phyloP scores from a whole-genome alignment of 2,113 vertebrate genomes.

The Pollimyrus isidori region DNA sequence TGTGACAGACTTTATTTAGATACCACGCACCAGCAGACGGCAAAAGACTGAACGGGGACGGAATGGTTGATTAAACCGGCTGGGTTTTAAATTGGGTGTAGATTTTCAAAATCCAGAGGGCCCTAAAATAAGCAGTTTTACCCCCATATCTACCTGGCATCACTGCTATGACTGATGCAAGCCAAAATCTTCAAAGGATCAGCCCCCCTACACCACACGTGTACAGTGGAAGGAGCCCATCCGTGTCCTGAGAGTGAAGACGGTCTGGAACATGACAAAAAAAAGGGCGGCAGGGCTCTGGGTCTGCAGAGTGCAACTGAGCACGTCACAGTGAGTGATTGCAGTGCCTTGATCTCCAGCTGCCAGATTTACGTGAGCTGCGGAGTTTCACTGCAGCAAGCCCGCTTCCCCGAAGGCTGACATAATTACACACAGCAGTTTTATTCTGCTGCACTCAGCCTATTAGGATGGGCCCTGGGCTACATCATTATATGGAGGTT shows the following conservation, averaged over 20 bases:
- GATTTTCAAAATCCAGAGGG: neutral
- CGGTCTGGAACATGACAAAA: neutral
- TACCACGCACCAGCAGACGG: neutral
- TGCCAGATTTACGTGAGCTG: neutral
- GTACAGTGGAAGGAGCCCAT: neutral
- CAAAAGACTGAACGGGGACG: neutral
- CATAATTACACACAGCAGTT: neutral
- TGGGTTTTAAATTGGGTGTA: neutral
- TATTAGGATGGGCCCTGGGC: neutral
- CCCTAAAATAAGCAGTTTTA: neutral
- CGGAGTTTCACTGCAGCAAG: neutral
- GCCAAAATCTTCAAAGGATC: neutral
- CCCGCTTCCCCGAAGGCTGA: neutral
- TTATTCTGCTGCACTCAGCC: neutral
- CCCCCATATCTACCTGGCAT: neutral
- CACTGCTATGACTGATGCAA: neutral
- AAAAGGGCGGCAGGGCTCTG: neutral
- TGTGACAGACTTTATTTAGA: conserved; percentile 5
- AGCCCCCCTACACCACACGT: neutral
- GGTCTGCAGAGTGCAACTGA: neutral
- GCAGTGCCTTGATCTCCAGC: neutral
- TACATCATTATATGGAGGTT: neutral
- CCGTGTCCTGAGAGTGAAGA: neutral
- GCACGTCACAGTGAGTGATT: neutral
- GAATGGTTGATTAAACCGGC: neutral